Percentiles rank a stretch among this genome's conserved stretches.
phyloP scores from a whole-genome alignment of 1,140 invertebrate species.

The Batillaria attramentaria region DNA sequence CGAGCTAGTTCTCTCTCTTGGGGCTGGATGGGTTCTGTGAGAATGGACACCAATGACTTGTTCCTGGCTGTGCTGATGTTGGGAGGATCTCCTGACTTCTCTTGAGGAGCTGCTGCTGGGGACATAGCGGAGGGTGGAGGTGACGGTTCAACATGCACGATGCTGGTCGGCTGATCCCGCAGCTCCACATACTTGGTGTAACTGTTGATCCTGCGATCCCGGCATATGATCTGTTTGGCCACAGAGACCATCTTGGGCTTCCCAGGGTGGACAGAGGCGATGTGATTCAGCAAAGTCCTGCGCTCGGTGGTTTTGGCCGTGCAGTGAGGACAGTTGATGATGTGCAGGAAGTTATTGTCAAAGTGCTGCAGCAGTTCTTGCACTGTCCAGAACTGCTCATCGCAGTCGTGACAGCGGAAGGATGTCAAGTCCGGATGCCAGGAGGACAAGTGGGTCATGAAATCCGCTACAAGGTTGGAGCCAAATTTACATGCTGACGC shows the following conservation, averaged over 20 bases:
- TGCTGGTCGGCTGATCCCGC: neutral
- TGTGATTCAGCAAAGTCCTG: slow-evolving; percentile 52
- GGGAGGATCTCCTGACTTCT: neutral
- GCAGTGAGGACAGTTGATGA: slow-evolving; percentile 61
- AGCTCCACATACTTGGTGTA: slow-evolving; percentile 32
- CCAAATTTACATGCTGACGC: slow-evolving; percentile 52
- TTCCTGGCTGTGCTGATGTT: neutral
- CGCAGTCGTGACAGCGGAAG: slow-evolving; percentile 51
- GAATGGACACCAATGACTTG: slow-evolving; percentile 5
- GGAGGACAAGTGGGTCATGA: slow-evolving; percentile 52
- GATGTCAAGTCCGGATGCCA: slow-evolving; percentile 43
- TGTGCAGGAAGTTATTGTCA: slow-evolving; percentile 53
- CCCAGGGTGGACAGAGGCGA: slow-evolving; percentile 52
- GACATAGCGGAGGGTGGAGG: neutral
- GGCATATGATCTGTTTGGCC: slow-evolving; percentile 57
- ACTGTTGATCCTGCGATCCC: slow-evolving; percentile 53
- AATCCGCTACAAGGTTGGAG: slow-evolving; percentile 52
- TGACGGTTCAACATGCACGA: neutral
- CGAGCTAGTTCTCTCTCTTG: slow-evolving; percentile 12
- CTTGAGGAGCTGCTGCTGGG: neutral
- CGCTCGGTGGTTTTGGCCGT: slow-evolving; percentile 53
- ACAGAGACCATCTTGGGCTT: slow-evolving; percentile 62
- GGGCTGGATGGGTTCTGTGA: neutral
- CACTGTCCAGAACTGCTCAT: slow-evolving; percentile 39
- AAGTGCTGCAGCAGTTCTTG: slow-evolving; percentile 49